Evolutionary conservation across 2,113 vertebrate species (phyloP).

Genomic region (Lasiurus borealis): DNA sequence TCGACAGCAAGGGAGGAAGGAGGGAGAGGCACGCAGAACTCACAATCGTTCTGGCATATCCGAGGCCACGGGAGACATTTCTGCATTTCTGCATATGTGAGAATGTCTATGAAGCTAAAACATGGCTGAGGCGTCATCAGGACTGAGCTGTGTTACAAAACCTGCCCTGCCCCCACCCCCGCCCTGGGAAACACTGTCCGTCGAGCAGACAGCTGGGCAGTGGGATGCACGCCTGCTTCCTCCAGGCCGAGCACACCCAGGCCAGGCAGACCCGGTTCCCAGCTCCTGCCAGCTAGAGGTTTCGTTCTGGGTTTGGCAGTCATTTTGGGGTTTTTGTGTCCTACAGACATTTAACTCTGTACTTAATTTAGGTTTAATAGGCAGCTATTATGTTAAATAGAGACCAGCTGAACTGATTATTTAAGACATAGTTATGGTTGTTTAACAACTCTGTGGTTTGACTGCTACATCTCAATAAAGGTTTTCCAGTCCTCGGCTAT

Average conservation of each 20-base stretch:
- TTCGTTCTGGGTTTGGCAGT: constrained; percentile 85
- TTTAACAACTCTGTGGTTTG: constrained; percentile 86
- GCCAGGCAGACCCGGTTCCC: background rate
- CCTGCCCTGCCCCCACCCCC: background rate
- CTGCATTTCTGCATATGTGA: background rate
- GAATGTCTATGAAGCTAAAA: constrained; percentile 49
- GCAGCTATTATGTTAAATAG: constrained; percentile 87
- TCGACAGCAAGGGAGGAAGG: fast-evolving
- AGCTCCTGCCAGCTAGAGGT: constrained; percentile 72
- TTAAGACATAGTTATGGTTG: constrained; percentile 85
- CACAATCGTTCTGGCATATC: background rate
- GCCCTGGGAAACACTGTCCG: background rate
- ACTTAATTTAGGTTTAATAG: constrained; percentile 89
- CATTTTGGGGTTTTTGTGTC: constrained; percentile 80
- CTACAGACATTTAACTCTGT: constrained; percentile 87
- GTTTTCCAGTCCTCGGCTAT: constrained; percentile 76
- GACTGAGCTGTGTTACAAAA: constrained; percentile 49
- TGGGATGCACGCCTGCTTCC: fast-evolving
- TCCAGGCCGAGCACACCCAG: background rate
- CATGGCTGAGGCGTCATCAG: background rate
- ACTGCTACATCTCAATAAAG: constrained; percentile 86
- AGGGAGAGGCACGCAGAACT: fast-evolving
- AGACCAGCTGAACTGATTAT: constrained; percentile 89
- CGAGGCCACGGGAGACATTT: background rate
- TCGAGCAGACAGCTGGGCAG: background rate